Conservation (phyloP, 2,888 invertebrate species). For the Ceriagrion tenellum region DNA sequence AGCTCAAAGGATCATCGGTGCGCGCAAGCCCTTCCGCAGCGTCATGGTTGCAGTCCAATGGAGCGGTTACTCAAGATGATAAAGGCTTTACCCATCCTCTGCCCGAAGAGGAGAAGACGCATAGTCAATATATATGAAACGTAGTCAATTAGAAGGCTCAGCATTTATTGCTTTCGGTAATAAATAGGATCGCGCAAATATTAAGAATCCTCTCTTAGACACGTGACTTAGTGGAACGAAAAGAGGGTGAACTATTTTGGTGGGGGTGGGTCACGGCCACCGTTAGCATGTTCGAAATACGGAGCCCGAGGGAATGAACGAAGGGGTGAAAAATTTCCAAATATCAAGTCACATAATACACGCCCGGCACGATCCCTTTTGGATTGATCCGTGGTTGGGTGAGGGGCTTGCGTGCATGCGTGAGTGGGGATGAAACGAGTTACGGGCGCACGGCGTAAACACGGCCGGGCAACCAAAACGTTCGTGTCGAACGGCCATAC, state of each 20-base stretch:
- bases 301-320: background rate
- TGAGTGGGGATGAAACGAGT: background rate
- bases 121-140: background rate
- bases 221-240: background rate
- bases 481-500: background rate
- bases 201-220: background rate
- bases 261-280: background rate
- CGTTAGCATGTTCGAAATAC: background rate
- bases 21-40: too few species aligned
- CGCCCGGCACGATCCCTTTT: background rate
- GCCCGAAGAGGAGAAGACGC: too few species aligned
- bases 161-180: background rate
- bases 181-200: background rate
- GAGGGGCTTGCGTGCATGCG: background rate
- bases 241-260: background rate
- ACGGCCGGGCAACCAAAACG: background rate
- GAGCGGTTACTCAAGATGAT: too few species aligned
- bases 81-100: too few species aligned
- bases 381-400: background rate
- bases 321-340: background rate
- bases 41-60: too few species aligned
- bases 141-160: background rate
- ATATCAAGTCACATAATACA: background rate
- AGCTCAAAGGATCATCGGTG: too few species aligned
- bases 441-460: background rate